Percentiles rank a stretch among this genome's conserved stretches.
phyloP scores from a whole-genome alignment of 2,113 vertebrate genomes.

The Sinocyclocheilus anophthalmus region DNA sequence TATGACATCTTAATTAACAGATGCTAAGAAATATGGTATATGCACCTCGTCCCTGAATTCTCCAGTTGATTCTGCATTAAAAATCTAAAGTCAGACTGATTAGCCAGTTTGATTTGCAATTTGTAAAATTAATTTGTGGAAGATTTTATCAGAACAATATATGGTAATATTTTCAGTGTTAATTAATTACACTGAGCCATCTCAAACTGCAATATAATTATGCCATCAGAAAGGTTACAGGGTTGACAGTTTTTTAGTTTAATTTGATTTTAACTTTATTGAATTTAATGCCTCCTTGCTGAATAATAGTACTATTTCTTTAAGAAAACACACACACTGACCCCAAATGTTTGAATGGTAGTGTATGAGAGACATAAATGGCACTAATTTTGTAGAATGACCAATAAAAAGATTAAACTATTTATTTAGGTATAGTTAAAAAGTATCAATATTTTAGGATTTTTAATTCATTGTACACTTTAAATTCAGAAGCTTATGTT shows the following conservation, averaged over 20 bases:
- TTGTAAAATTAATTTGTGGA: neutral
- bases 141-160: neutral
- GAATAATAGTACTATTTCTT: too few species aligned
- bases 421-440: neutral
- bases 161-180: neutral
- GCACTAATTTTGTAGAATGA: neutral
- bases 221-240: neutral
- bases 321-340: too few species aligned
- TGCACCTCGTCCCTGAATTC: conserved; percentile 43
- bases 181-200: neutral
- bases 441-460: neutral
- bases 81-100: neutral
- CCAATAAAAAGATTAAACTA: neutral
- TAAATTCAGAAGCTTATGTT: neutral
- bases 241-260: neutral
- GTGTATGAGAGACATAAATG: neutral
- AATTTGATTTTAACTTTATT: too few species aligned
- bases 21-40: conserved; percentile 8
- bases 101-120: neutral
- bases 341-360: too few species aligned
- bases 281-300: too few species aligned
- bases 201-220: neutral
- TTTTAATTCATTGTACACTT: neutral
- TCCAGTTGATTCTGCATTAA: conserved; percentile 26
- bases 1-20: conserved; percentile 43